Evolutionary conservation across 2,113 vertebrate species (phyloP).

Genomic region (Channa maculata): DNA sequence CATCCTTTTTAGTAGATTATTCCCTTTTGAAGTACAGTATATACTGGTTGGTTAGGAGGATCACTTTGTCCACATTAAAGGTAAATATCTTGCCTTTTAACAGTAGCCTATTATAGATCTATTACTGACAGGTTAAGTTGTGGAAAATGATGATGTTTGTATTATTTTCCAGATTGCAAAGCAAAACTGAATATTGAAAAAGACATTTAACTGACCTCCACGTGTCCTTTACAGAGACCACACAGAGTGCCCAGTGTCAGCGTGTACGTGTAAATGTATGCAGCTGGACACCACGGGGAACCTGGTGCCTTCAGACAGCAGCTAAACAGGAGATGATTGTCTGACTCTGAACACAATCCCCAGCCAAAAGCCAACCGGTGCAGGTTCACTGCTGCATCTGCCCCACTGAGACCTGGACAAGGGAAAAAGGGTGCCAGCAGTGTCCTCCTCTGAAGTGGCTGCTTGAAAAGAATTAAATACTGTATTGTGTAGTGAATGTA

Average conservation of each 20-base stretch:
- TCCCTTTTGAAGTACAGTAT: background rate
- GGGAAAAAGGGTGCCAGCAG: slow-evolving; percentile 21
- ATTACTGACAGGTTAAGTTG: no score
- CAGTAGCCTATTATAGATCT: background rate
- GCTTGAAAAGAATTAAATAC: slow-evolving; percentile 32
- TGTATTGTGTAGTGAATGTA: slow-evolving; percentile 62
- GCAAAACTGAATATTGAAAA: no score
- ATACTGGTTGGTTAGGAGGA: background rate
- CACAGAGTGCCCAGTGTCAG: slow-evolving; percentile 96
- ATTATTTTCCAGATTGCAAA: no score
- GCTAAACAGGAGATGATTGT: slow-evolving; percentile 78
- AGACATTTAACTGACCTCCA: background rate
- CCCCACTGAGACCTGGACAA: slow-evolving; percentile 24
- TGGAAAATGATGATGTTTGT: no score
- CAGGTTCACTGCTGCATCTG: slow-evolving; percentile 37
- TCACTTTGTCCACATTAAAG: background rate
- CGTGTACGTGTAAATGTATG: slow-evolving; percentile 98
- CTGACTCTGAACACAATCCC: slow-evolving; percentile 35
- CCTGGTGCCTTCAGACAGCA: slow-evolving; percentile 93
- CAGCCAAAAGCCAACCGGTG: slow-evolving; percentile 29
- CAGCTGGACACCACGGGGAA: slow-evolving; percentile 98
- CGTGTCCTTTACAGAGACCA: slow-evolving; percentile 88
- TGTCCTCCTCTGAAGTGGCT: slow-evolving; percentile 39
- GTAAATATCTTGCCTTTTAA: background rate
- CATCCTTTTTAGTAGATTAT: background rate